Base-by-base conservation (phyloP, 64 coral and sea anemone species). In the Porites australiensis region DNA sequence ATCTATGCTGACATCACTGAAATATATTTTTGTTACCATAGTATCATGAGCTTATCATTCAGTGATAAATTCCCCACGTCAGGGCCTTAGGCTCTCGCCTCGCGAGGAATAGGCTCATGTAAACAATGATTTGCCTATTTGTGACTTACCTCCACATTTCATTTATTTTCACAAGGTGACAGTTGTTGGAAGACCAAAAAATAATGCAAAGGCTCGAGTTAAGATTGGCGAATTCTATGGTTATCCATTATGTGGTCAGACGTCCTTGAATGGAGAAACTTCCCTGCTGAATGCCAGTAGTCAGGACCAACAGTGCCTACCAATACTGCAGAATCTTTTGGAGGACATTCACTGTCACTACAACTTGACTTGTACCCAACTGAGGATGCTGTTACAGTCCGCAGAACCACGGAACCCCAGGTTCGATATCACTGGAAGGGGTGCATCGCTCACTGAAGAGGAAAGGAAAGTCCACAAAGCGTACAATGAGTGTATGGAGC, bases 311-410 rank as follows among this genome's bases (percentile, higher is more conserved):
- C 80, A 84, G 45, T 84, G 90, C 59, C 77, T 92, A 86, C 79
- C 70, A 54, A 64, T 94, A 67, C 95, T 96, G 4, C 86, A 82
- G 46, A 87, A 79, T 37, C 86, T 96, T 50, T 85, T 93, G 8
- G 95, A 98, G n/a, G 96, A 98, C 20, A 88, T 98, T 13, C 88
- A 96, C 75, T 98, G 96, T 83, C 96, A 98, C 66, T 98, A 98
- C 65, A 95, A 94, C 50, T 78, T 98, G 57, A 87, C 96, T 1
- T 96, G 96, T 12, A 88, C 87, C 5, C 90, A 93, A 57, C 82
- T 98, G 0, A 69, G 89, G 43, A 83, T 64, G 23, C 46, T 98
- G 54, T 50, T 98, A 23, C 73, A 96, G 19, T 90, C 85, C 21
- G 77, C 88, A 2, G 92, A 82, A 48, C 87, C 47, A 44, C 27